Percentiles rank a stretch among this genome's conserved stretches.
phyloP scores from a whole-genome alignment of 2,888 invertebrate genomes.

The Callyntrura guangdongensis region DNA sequence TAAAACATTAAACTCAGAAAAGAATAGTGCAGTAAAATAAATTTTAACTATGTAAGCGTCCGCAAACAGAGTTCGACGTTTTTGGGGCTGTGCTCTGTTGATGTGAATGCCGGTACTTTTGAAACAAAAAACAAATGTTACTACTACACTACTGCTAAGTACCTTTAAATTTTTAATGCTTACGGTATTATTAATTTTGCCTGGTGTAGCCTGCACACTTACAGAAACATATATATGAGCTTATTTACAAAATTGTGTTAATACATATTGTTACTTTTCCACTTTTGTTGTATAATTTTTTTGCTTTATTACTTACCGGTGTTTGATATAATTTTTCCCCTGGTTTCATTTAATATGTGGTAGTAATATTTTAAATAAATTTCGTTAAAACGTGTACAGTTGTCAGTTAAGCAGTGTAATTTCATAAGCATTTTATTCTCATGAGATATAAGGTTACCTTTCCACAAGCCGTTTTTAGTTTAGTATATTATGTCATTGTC shows the following conservation, averaged over 20 bases:
- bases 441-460: slow-evolving; percentile 46
- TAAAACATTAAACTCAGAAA: no score
- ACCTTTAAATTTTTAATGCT: slow-evolving; percentile 61
- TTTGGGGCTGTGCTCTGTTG: no score
- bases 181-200: slow-evolving; percentile 60
- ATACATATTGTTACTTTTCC: slow-evolving; percentile 13
- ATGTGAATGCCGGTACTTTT: no score
- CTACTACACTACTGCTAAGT: not conserved
- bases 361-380: slow-evolving; percentile 64
- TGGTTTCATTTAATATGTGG: slow-evolving; percentile 28
- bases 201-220: not conserved
- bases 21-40: no score
- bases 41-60: no score
- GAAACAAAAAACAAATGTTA: no score
- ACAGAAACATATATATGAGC: not conserved
- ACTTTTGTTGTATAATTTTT: slow-evolving; percentile 56
- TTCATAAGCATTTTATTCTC: slow-evolving; percentile 56
- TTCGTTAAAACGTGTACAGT: slow-evolving; percentile 61
- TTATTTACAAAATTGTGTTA: slow-evolving; percentile 23
- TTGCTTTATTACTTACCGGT: slow-evolving; percentile 45
- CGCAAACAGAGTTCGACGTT: no score
- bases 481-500: no score
- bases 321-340: slow-evolving; percentile 44
- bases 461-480: no score
- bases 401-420: slow-evolving; percentile 65